These are phyloP conservation scores for Protaetia brevitarsis DNA, from an alignment of 1,140 invertebrate genomes.

Conservation along the genomic window DNA sequence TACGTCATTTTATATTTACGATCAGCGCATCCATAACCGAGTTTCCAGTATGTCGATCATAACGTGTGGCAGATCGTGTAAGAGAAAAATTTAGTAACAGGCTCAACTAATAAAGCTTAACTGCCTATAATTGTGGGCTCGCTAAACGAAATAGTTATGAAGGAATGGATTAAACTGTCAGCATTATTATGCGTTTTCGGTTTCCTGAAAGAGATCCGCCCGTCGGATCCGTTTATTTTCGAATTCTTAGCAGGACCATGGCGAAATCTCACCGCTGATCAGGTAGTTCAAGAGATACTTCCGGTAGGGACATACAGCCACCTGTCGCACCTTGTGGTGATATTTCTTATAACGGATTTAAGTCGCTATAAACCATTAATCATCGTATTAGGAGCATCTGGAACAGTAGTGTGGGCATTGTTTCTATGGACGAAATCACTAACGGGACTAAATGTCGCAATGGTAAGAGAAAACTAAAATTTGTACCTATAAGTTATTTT, in stretches of 20 bases:
- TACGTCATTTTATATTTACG: slow-evolving; percentile 6
- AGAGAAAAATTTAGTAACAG: background rate
- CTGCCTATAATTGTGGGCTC: too few relatives aligned
- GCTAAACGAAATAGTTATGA: slow-evolving; percentile 34
- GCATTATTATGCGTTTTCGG: slow-evolving; percentile 70
- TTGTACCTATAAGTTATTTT: background rate
- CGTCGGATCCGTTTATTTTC: slow-evolving; percentile 74
- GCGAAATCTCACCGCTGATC: slow-evolving; percentile 63
- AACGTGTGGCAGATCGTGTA: background rate
- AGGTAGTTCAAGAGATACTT: slow-evolving; percentile 72
- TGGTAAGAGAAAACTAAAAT: slow-evolving; percentile 51
- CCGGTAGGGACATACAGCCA: slow-evolving; percentile 75
- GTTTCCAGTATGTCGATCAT: background rate
- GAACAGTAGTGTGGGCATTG: slow-evolving; percentile 67
- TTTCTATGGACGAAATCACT: slow-evolving; percentile 68
- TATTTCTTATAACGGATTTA: slow-evolving; percentile 77
- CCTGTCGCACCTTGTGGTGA: slow-evolving; percentile 62
- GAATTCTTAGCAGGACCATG: slow-evolving; percentile 63
- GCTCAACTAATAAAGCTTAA: too few relatives aligned
- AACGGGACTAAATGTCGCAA: slow-evolving; percentile 49
- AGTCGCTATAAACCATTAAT: slow-evolving; percentile 83
- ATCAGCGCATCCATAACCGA: background rate
- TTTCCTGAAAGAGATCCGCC: slow-evolving; percentile 74
- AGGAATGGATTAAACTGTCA: slow-evolving; percentile 63
- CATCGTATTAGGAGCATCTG: slow-evolving; percentile 66